Evolutionary conservation across 2,888 invertebrate genomes (phyloP), one percentile per base, ranked within the genome.

Genomic region (Teleiodes luculella): DNA sequence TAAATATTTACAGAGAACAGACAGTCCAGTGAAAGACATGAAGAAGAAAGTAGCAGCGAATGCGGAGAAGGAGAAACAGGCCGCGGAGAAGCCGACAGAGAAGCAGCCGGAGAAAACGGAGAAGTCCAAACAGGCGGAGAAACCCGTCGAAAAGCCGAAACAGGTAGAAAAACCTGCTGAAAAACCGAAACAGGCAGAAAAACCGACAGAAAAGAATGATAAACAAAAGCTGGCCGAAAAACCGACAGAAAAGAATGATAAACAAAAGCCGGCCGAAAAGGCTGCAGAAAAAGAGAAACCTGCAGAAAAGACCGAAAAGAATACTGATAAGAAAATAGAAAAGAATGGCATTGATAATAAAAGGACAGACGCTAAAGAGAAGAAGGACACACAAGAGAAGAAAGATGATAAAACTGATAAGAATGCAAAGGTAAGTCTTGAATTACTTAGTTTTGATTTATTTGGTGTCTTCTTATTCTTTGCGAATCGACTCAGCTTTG

Each of bases 1-100:
- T 6, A 24, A 24, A 37, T 14, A 14, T 37, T 18, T 20, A 18
- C 20, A 84, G 83, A 69, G 69, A 65, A 65, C 80, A 14, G 79
- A 82, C 53, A 86, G 76, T 62, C 86, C 88, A 3, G 82, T 80
- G 3, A 86, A 85, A 66, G 88, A 89, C 10, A 85, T 85, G 83
- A 89, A 87, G 65, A 89, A 88, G 73, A 88, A 87, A 71, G 74
- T 85, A 67, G 86, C 86, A 1, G 83, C 83, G 3, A 84, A 82
- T 54, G 82, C 83, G 0, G 87, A 87, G 52, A 87, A 86, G 59
- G 87, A 86, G 45, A 86, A 85, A 57, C 77, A 78, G 35, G 68
- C 74, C 0, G 74, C 74, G 3, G 82, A 84, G 16, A 69, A 68
- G 52, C 7, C 50, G 1, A 30, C 64, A 24, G 78, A 79, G n/a